Percentiles rank a stretch among this genome's conserved stretches.
phyloP scores from a whole-genome alignment of 2,888 invertebrate species.

The Zygaena filipendulae region DNA sequence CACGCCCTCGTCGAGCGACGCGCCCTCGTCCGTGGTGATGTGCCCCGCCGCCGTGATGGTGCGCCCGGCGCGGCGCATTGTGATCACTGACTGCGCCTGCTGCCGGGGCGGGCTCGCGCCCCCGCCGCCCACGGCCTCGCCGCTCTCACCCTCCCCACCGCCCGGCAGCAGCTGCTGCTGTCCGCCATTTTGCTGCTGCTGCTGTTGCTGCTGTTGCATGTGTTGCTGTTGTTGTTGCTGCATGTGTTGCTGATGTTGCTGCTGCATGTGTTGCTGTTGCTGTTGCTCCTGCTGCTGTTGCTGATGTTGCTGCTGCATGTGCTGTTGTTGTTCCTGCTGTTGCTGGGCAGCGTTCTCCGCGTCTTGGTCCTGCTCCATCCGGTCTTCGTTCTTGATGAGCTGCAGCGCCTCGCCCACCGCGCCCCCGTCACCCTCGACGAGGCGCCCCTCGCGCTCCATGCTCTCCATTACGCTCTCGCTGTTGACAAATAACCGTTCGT shows the following conservation, averaged over 20 bases:
- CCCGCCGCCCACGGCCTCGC: constrained; percentile 12
- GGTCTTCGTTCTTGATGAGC: constrained; percentile 48
- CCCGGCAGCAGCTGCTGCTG: constrained; percentile 3
- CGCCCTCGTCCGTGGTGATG: constrained; percentile 39
- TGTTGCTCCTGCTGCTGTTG: constrained; percentile 26
- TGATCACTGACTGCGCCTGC: constrained; percentile 65
- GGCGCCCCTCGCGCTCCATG: constrained; percentile 27
- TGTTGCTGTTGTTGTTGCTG: too few relatives aligned
- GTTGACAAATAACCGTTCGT: too few relatives aligned
- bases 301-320: too few relatives aligned
- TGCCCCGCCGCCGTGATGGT: constrained; percentile 72
- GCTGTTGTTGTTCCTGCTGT: constrained; percentile 34
- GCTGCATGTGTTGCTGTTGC: too few relatives aligned
- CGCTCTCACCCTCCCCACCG: constrained; percentile 1
- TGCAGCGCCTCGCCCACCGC: constrained; percentile 40
- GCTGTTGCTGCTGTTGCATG: constrained; percentile 5
- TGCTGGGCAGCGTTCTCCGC: constrained; percentile 22
- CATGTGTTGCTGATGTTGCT: too few relatives aligned
- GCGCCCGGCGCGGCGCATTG: constrained; percentile 63
- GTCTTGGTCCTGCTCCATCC: constrained; percentile 18
- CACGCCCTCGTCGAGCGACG: constrained; percentile 23
- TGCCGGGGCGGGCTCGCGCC: constrained; percentile 28
- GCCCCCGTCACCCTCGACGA: constrained; percentile 21
- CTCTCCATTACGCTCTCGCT: too few relatives aligned
- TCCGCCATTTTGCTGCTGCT: constrained; percentile 1